phyloP scores from a whole-genome alignment of 2,797 vertebrate genomes.

The Paguma larvata region DNA sequence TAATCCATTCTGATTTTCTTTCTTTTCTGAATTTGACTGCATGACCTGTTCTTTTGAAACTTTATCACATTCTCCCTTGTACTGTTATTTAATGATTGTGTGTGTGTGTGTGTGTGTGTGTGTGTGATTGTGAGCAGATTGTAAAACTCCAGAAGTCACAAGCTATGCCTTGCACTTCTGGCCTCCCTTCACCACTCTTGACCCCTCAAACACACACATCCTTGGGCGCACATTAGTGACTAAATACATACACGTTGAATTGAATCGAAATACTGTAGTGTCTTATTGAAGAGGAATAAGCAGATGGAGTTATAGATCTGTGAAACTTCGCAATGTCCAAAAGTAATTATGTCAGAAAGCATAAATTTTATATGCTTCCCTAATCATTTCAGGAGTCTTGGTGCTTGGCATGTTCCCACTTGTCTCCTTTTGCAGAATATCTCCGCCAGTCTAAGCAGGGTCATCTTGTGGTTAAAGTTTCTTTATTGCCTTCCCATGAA shows the following conservation, averaged over 20 bases:
- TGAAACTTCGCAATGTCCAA: background rate
- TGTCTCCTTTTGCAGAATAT: slow-evolving; percentile 53
- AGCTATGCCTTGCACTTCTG: background rate
- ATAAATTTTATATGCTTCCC: background rate
- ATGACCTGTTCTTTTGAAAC: background rate
- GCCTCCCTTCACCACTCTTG: background rate
- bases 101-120: background rate
- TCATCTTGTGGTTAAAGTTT: background rate
- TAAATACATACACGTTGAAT: background rate
- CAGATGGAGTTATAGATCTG: background rate
- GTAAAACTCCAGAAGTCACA: background rate
- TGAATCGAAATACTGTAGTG: background rate
- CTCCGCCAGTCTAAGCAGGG: slow-evolving; percentile 23
- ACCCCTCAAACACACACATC: background rate
- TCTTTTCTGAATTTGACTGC: background rate
- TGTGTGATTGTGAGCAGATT: background rate
- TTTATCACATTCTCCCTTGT: background rate
- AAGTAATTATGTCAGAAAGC: background rate
- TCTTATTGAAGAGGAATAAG: background rate
- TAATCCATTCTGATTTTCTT: background rate
- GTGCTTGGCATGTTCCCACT: slow-evolving; percentile 35
- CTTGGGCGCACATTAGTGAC: background rate
- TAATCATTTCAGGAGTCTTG: slow-evolving; percentile 14
- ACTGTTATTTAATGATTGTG: background rate
- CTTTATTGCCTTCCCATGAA: slow-evolving; percentile 52